Conservation (phyloP, 2,113 vertebrate species). For the Addax nasomaculatus region DNA sequence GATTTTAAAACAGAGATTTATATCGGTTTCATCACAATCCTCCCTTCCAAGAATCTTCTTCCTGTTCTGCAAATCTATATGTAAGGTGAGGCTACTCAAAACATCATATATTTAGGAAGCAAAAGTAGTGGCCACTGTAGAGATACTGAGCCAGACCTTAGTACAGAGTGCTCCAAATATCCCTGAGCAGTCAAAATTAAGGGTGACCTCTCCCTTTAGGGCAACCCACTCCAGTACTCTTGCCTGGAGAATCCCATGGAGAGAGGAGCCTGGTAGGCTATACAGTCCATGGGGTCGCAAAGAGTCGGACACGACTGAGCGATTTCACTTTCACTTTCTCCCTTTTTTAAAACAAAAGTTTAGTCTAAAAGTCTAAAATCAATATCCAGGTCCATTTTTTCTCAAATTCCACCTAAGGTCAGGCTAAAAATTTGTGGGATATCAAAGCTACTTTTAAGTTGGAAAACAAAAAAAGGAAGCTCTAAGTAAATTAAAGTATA, state of each 20-base stretch:
- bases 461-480: constrained; percentile 36
- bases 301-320: too few relatives aligned
- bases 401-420: not conserved
- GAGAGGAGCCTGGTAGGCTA: too few relatives aligned
- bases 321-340: too few relatives aligned
- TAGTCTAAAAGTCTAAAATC: constrained; percentile 22
- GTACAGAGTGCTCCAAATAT: not conserved
- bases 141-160: not conserved
- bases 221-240: too few relatives aligned
- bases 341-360: constrained; percentile 17
- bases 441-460: constrained; percentile 27
- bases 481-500: constrained; percentile 14
- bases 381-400: constrained; percentile 13
- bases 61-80: constrained; percentile 71
- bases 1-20: constrained; percentile 73
- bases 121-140: not conserved
- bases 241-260: too few relatives aligned
- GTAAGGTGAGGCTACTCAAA: constrained; percentile 71
- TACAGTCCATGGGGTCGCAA: too few relatives aligned
- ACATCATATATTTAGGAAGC: constrained; percentile 47
- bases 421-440: constrained; percentile 23
- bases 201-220: not conserved
- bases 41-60: constrained; percentile 73
- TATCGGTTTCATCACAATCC: constrained; percentile 69
- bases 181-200: not conserved